These are phyloP conservation scores for Adoxophyes honmai DNA, from an alignment of 1,140 invertebrate species.

Conservation along the genomic window DNA sequence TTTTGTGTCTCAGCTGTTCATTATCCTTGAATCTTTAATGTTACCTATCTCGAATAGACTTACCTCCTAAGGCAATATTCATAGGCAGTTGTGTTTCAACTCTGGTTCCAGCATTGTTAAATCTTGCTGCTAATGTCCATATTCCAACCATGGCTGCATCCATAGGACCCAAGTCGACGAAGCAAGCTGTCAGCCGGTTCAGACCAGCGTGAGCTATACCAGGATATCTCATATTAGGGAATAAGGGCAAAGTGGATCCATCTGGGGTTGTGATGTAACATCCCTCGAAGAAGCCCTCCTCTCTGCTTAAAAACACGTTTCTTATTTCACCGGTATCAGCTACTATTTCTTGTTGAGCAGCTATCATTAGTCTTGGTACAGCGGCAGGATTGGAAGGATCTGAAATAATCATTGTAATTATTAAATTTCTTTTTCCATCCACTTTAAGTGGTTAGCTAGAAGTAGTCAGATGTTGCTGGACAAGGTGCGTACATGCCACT, in stretches of 20 bases:
- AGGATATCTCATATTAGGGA: background rate
- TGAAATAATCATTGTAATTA: background rate
- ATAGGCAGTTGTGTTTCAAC: constrained; percentile 6
- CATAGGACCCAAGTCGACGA: constrained; percentile 4
- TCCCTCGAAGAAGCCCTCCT: background rate
- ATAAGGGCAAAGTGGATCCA: background rate
- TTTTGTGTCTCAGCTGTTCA: background rate
- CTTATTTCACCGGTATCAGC: constrained; percentile 6
- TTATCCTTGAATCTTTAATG: too few relatives aligned
- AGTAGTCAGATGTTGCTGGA: too few relatives aligned
- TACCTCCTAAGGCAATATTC: background rate
- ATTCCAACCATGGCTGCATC: constrained; percentile 2
- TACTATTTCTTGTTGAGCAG: background rate
- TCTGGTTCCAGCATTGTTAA: constrained; percentile 7
- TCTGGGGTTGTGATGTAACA: constrained; percentile 3
- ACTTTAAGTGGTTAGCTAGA: too few relatives aligned
- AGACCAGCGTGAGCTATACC: constrained; percentile 1
- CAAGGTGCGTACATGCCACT: too few relatives aligned
- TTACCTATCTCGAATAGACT: background rate
- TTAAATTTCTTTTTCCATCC: too few relatives aligned
- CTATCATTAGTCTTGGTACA: constrained; percentile 2
- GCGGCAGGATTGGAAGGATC: constrained; percentile 3
- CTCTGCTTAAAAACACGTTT: constrained; percentile 3
- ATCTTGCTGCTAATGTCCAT: background rate
- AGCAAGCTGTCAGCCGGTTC: background rate